Evolutionary conservation across 30 jellyfish, hydroid and myxozoan genomes (phyloP), one percentile per base, ranked within the genome.

Genomic region (Aurelia aurita): DNA sequence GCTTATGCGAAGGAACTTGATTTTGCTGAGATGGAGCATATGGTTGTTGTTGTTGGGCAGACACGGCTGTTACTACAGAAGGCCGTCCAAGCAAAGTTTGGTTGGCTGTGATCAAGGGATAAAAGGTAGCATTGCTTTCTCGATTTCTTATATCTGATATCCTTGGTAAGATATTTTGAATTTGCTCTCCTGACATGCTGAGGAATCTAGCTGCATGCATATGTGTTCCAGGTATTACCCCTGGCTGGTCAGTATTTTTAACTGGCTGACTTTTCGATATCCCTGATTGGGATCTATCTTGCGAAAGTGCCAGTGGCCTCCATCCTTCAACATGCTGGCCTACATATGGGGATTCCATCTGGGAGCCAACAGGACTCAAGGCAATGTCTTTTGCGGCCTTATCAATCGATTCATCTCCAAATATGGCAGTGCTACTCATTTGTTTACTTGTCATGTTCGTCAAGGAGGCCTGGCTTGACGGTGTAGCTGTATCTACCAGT

Each of bases 11-110:
- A 3, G 73, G n/a, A 39, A 61, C 1, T 22, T 44, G 53, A 13
- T 73, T 20, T 4, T 47, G 51, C 51, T 39, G 51, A 4, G 51
- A 39, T 0, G 51, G 51, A 39, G 51, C 51, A 39, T 21, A 54
- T 22, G 15, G 77, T 18, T 31, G n/a, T 22, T 74, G 86, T 9
- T 39, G 35, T 29, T 74, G 74, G 22, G 75, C 23, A 12, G 86
- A 58, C 2, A 12, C 34, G 1, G 75, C 74, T 10, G 29, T 29
- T 8, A 44, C 49, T 16, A 4, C 47, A 14, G 34, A 39, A 2
- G 86, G 75, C 19, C 86, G 74, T 19, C 86, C 75, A 20, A 74
- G 49, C 8, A 80, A 34, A 43, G 90, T 80, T 67, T 80, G 90
- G 35, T 64, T 80, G n/a, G 83, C 46, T 5, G 83, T 72, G 49